Evolutionary conservation across 2,888 invertebrate species (phyloP), one percentile per base, ranked within the genome.

Genomic region (Disparrhopalites patrizii): DNA sequence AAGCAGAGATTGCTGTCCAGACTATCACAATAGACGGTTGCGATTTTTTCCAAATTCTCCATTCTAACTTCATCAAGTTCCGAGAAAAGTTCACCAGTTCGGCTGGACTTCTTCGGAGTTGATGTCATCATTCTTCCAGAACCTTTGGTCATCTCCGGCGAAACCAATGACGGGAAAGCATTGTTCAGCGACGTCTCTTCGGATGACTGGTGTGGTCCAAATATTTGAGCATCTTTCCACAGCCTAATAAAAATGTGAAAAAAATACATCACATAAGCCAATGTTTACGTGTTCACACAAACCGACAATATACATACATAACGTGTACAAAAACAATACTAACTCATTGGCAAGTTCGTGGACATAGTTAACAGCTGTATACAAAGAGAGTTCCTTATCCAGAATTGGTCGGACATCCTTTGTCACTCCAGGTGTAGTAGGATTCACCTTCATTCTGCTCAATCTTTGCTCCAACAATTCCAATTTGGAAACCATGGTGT

Each of bases 1-100:
- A 66, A 38, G 40, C 70, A 69, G 13, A 69, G 31, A 56, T 73
- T 73, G 2, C 47, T 60, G 56, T 73, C 70, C 0, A 73, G 52
- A 3, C 68, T 56, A 1, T 55, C 58, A 30, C 69, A 65, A 61
- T 71, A 73, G 23, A 68, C 47, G 20, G 23, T 51, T 4, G 71
- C 72, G 20, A 62, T 23, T 18, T 51, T 18, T 15, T 62, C 62
- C 33, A 62, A 33, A 8, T 20, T 27, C 15, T 3, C 23, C 15
- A 15, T 31, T 33, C 23, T 3, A 1, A 33, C 27, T 36, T 62
- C 62, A 51, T 30, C 30, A 20, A 62, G 33, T 23, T 28, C 50
- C 20, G 30, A 18, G 10, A 27, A 50, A 10, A 50, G 5, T 61
- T 61, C 61, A 15, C 30, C 38, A n/a, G 57, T 20, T 10, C 33